phyloP scores from a whole-genome alignment of 2,888 invertebrate genomes.

The Cyrtodaria siliqua region DNA sequence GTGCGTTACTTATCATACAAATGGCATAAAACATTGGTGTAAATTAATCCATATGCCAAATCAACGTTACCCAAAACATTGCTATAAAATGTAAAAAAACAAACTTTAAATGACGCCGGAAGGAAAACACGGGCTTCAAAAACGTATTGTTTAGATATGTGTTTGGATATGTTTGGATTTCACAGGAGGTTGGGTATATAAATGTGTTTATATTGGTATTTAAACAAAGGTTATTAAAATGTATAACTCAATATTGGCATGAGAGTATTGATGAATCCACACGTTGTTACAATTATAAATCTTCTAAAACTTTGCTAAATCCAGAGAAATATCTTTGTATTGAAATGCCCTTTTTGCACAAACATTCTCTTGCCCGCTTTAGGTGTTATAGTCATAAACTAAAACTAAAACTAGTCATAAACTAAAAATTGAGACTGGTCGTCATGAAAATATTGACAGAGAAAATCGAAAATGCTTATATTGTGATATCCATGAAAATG shows the following conservation, averaged over 20 bases:
- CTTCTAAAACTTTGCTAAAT: slow-evolving; percentile 19
- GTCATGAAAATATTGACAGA: slow-evolving; percentile 15
- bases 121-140: slow-evolving; percentile 18
- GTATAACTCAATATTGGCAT: slow-evolving; percentile 9
- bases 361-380: slow-evolving; percentile 24
- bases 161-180: slow-evolving; percentile 22
- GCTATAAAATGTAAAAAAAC: slow-evolving; percentile 7
- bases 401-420: slow-evolving; percentile 15
- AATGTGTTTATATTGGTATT: slow-evolving; percentile 22
- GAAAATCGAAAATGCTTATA: slow-evolving; percentile 10
- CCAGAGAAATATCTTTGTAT: slow-evolving; percentile 20
- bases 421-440: slow-evolving; percentile 18
- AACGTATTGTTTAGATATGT: slow-evolving; percentile 16
- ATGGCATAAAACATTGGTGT: slow-evolving; percentile 19
- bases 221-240: slow-evolving; percentile 18
- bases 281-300: slow-evolving; percentile 24
- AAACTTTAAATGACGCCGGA: slow-evolving; percentile 1
- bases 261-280: slow-evolving; percentile 8
- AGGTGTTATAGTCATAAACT: slow-evolving; percentile 25
- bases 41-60: slow-evolving; percentile 9
- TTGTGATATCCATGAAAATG: neutral
- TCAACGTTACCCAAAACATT: slow-evolving; percentile 13
- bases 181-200: too few species aligned
- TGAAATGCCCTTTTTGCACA: slow-evolving; percentile 18
- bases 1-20: slow-evolving; percentile 10